phyloP scores from a whole-genome alignment of 2,797 vertebrate species.

The Leptoclinus maculatus region DNA sequence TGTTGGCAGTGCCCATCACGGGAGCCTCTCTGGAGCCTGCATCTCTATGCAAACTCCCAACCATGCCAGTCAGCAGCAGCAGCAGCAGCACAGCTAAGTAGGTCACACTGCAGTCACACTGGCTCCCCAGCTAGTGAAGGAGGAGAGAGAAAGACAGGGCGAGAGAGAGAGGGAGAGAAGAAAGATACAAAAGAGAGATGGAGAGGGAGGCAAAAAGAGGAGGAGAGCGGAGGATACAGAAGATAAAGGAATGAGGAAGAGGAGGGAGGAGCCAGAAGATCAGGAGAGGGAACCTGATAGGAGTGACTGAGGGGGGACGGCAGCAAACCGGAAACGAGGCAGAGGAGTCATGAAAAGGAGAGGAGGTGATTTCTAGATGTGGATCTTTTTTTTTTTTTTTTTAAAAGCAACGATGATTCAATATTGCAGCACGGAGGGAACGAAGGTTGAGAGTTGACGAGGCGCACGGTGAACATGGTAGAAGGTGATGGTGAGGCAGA shows the following conservation, averaged over 20 bases:
- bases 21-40: slow-evolving; percentile 57
- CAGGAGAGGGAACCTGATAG: slow-evolving; percentile 17
- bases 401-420: slow-evolving; percentile 35
- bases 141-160: not conserved
- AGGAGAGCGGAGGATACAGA: slow-evolving; percentile 19
- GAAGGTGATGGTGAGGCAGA: slow-evolving; percentile 37
- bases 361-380: slow-evolving; percentile 47
- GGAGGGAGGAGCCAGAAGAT: slow-evolving; percentile 30
- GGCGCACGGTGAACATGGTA: slow-evolving; percentile 11
- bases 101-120: slow-evolving; percentile 78
- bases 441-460: slow-evolving; percentile 21
- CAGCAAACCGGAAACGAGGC: slow-evolving; percentile 39
- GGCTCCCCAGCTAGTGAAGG: slow-evolving; percentile 25
- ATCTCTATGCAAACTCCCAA: slow-evolving; percentile 66
- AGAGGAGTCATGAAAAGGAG: slow-evolving; percentile 40
- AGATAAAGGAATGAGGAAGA: slow-evolving; percentile 38
- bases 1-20: slow-evolving; percentile 53
- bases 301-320: slow-evolving; percentile 37
- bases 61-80: slow-evolving; percentile 72
- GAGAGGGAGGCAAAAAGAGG: slow-evolving; percentile 20
- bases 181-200: slow-evolving; percentile 37
- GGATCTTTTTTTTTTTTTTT: slow-evolving; percentile 27
- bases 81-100: slow-evolving; percentile 73
- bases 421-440: slow-evolving; percentile 20
- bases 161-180: slow-evolving; percentile 19